Conservation (phyloP, 2,113 vertebrate species). For the Brienomyrus longianalis region DNA sequence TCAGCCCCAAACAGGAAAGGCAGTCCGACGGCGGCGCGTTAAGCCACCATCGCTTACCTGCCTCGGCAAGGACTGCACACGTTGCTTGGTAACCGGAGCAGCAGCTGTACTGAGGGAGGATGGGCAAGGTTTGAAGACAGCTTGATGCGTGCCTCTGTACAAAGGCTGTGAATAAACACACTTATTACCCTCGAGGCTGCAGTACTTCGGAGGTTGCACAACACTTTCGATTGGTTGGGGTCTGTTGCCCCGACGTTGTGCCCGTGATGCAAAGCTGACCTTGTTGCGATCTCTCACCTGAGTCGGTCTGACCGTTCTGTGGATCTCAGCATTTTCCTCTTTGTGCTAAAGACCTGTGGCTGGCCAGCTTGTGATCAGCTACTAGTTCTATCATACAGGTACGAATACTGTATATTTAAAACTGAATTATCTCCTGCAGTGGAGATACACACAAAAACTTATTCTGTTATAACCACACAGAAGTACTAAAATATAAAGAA, state of each 20-base stretch:
- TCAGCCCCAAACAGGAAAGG: neutral
- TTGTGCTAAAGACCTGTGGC: constrained; percentile 33
- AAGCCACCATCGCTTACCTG: neutral
- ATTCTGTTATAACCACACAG: neutral
- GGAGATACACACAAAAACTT: neutral
- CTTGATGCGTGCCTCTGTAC: neutral
- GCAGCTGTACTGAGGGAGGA: neutral
- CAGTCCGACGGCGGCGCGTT: neutral
- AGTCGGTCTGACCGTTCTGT: constrained; percentile 49
- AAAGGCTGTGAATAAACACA: neutral
- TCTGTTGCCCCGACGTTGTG: neutral
- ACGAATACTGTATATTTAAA: neutral
- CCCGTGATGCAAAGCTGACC: neutral
- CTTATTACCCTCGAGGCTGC: neutral
- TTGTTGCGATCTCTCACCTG: neutral
- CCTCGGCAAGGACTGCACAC: neutral
- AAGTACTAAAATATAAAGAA: neutral
- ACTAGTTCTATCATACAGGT: neutral
- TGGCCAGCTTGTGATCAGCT: neutral
- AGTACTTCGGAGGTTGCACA: neutral
- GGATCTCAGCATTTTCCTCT: constrained; percentile 52
- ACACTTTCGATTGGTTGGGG: neutral
- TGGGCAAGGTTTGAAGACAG: neutral
- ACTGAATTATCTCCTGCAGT: neutral
- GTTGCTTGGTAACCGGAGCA: neutral